Evolutionary conservation across 92 coral and sea anemone genomes (phyloP).

Genomic region (Chrysogorgia sp.): DNA sequence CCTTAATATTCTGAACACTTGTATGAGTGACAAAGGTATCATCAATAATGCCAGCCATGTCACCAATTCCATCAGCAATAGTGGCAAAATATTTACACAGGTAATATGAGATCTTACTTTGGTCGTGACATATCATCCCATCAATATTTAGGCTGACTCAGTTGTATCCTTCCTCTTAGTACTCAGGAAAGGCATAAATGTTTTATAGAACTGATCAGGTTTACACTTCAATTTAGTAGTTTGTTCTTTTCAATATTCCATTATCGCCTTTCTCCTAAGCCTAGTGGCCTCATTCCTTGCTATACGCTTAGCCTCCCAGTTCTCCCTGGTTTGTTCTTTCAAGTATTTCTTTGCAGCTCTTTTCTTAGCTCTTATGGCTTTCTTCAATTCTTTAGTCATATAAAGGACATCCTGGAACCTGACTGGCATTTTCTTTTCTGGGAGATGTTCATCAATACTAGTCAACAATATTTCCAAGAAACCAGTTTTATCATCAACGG

Average conservation of each 20-base stretch:
- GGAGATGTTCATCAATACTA: no score
- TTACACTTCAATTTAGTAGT: slow-evolving; percentile 9
- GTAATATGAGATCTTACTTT: slow-evolving; percentile 36
- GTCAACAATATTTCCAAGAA: slow-evolving; percentile 16
- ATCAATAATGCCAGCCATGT: slow-evolving; percentile 16
- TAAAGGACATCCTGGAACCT: no score
- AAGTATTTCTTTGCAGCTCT: no score
- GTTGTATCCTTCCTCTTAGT: background rate
- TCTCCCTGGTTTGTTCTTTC: no score
- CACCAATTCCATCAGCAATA: slow-evolving; percentile 35
- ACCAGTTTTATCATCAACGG: slow-evolving; percentile 42
- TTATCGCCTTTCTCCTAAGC: no score
- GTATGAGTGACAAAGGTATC: slow-evolving; percentile 20
- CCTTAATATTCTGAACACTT: slow-evolving; percentile 1
- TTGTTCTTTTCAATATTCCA: no score
- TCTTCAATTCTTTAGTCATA: no score
- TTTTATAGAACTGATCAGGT: slow-evolving; percentile 39
- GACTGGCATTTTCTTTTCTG: no score
- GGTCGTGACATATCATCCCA: slow-evolving; percentile 45
- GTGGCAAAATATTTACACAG: slow-evolving; percentile 51
- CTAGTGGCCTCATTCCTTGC: no score
- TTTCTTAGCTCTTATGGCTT: no score
- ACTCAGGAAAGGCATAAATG: no score
- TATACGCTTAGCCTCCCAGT: no score
- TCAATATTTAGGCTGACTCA: slow-evolving; percentile 39